Evolutionary conservation across 1,140 invertebrate genomes (phyloP).

Genomic region (Heliconius eleuchia): DNA sequence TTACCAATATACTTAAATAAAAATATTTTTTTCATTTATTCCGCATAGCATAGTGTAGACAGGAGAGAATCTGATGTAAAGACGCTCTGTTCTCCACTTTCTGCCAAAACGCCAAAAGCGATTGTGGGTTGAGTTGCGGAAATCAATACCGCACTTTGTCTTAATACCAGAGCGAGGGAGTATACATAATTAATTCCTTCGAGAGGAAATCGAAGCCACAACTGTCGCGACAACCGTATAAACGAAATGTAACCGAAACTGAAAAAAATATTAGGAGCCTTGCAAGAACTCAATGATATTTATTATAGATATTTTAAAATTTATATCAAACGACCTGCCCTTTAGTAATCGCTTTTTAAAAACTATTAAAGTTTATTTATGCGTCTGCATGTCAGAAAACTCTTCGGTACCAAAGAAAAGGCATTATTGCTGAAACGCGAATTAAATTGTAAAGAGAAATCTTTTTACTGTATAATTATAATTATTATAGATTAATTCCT

Average conservation of each 20-base stretch:
- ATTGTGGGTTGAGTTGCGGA: too few relatives aligned
- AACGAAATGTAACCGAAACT: background rate
- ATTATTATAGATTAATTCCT: too few relatives aligned
- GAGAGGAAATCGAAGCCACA: too few relatives aligned
- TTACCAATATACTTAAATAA: background rate
- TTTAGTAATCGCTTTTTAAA: background rate
- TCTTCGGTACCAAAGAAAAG: background rate
- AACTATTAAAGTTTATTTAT: constrained; percentile 6
- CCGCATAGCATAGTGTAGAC: too few relatives aligned
- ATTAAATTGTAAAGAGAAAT: background rate
- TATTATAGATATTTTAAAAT: constrained; percentile 1
- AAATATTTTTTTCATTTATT: background rate
- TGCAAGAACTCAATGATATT: background rate
- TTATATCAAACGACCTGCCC: background rate
- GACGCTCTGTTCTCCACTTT: too few relatives aligned
- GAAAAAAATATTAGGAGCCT: background rate
- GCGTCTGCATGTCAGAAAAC: background rate
- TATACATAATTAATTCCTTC: too few relatives aligned
- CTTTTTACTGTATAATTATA: too few relatives aligned
- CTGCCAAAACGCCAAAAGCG: too few relatives aligned
- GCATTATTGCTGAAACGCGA: background rate
- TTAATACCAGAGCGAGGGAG: too few relatives aligned
- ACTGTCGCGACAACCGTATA: background rate
- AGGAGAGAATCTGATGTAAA: too few relatives aligned
- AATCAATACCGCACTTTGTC: too few relatives aligned